These are phyloP conservation scores for Trididemnum nubilum DNA, from an alignment of 23 tunicate genomes.

Conservation along the genomic window DNA sequence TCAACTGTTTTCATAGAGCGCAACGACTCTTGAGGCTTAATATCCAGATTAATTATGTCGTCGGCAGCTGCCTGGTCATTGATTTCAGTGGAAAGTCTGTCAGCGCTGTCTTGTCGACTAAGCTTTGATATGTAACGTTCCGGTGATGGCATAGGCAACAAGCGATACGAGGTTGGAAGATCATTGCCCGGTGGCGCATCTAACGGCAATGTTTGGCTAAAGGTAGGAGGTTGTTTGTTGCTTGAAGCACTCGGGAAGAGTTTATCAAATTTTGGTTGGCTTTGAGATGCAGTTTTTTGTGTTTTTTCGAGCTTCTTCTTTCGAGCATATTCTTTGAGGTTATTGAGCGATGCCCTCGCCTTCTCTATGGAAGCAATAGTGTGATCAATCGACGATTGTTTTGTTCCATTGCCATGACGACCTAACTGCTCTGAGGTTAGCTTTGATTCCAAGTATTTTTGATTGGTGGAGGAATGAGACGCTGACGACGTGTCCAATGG, in stretches of 20 bases:
- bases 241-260: too few species aligned
- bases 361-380: slow-evolving; percentile 54
- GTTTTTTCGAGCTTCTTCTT: slow-evolving; percentile 13
- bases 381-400: slow-evolving; percentile 44
- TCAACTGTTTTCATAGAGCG: neutral
- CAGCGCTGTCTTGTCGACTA: neutral
- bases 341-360: slow-evolving; percentile 46
- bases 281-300: neutral
- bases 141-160: neutral
- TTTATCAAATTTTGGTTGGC: neutral
- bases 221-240: neutral
- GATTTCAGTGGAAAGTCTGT: too few species aligned
- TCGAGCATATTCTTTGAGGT: slow-evolving; percentile 39
- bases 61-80: neutral
- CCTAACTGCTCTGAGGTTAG: neutral
- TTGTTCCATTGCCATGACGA: neutral
- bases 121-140: neutral
- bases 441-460: slow-evolving; percentile 34
- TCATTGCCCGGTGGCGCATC: neutral
- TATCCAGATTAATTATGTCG: neutral
- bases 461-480: slow-evolving; percentile 24
- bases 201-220: neutral
- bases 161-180: neutral
- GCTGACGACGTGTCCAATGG: neutral
- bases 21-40: neutral